Base-by-base conservation (phyloP, 2,797 vertebrate genomes). In the Hozukius guyotensis region DNA sequence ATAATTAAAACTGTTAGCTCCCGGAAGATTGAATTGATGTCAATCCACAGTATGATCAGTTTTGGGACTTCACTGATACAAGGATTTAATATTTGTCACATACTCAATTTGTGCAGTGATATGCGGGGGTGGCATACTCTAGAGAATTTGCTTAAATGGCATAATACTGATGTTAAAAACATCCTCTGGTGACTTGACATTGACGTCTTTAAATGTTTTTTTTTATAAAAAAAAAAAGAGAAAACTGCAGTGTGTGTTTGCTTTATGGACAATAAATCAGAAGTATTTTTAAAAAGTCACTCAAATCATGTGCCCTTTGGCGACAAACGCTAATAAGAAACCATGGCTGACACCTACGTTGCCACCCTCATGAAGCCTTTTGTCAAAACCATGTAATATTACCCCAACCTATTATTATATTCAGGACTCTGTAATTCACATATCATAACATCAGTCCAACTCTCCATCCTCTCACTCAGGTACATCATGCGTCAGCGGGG, bases 401-500 rank as follows among this genome's bases (percentile, higher is more conserved):
- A 14, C 13, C 36, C 36, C 24, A 31, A 27, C 9, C 13, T 27
- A 22, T 66, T 36, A 36, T 67, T 25, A n/a, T 25, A 16, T 20
- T 20, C 9, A 38, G n/a, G 25, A 32, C 18, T 49, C 10, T 31
- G 6, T 6, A 53, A 0, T 29, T 31, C 4, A 34, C 13, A 13
- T 59, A 13, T 64, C 3, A 24, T 5, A 63, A 49, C 16, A 18
- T 53, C 6, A 8, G 0, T 68, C 14, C 0, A 2, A 53, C 55
- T 62, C 3, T 52, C 13, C 1, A 1, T 77, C 59, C 12, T 77
- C 29, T 66, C 32, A 1, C 49, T 76, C 86, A 96, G 95, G 90
- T 93, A 94, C 85, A 87, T 94, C 69, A 91, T 93, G 92, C 90
- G 88, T 70, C 92, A 94, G 81, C 71, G 27, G 18, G 79, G 80